These are phyloP conservation scores for Melieria crassipennis DNA, from an alignment of 2,888 invertebrate genomes.

Conservation along the genomic window DNA sequence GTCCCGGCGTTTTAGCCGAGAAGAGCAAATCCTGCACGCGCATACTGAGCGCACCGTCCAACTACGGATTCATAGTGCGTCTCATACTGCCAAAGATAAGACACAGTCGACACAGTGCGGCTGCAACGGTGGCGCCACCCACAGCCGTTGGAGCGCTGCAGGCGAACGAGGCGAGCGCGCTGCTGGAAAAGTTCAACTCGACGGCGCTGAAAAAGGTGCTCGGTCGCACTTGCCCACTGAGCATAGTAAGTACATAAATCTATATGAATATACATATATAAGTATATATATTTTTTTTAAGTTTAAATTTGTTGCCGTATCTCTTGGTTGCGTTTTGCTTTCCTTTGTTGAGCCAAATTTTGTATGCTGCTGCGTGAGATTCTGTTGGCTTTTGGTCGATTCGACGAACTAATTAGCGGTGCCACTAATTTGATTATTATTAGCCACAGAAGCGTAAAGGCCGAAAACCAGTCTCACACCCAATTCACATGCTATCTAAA, in stretches of 20 bases:
- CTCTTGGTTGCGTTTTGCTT: no score
- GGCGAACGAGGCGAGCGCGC: constrained; percentile 44
- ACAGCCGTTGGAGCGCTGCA: constrained; percentile 23
- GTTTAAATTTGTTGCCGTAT: no score
- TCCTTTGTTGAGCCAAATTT: background rate
- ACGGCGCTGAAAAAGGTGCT: constrained; percentile 40
- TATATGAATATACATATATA: background rate
- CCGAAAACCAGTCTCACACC: no score
- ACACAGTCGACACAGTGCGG: constrained; percentile 41
- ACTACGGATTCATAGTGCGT: constrained; percentile 63
- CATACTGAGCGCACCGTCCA: constrained; percentile 61
- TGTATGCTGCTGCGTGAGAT: background rate
- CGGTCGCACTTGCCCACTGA: constrained; percentile 60
- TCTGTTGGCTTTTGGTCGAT: background rate
- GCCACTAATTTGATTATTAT: no score
- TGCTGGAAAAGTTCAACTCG: constrained; percentile 46
- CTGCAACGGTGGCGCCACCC: background rate
- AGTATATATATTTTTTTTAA: no score
- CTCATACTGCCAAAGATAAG: constrained; percentile 60
- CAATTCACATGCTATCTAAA: no score
- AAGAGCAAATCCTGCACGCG: constrained; percentile 57
- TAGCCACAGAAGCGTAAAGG: no score
- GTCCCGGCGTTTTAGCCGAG: constrained; percentile 51
- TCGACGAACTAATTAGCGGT: background rate
- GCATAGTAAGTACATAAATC: constrained; percentile 58